These are phyloP conservation scores for Cairina moschata DNA, from an alignment of 2,113 vertebrate species.

Conservation along the genomic window DNA sequence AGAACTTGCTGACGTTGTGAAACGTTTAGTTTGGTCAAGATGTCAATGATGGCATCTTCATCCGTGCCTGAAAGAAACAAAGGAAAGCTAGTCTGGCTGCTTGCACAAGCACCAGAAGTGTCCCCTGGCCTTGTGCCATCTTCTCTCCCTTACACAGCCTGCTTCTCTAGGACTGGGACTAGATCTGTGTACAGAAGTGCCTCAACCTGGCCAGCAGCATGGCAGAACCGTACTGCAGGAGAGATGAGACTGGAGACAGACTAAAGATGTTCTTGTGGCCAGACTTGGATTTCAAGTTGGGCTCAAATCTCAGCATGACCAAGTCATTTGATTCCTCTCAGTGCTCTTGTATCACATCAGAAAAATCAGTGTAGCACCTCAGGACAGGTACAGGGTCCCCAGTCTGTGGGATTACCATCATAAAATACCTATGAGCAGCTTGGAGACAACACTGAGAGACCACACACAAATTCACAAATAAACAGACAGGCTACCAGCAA, in stretches of 20 bases:
- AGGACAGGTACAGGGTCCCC: neutral
- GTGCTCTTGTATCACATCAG: neutral
- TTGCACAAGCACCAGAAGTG: neutral
- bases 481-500: neutral
- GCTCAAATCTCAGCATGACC: neutral
- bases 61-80: slow-evolving; percentile 84
- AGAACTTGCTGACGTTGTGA: slow-evolving; percentile 93
- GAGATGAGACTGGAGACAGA: neutral
- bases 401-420: no score
- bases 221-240: neutral
- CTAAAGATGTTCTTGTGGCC: neutral
- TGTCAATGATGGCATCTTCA: slow-evolving; percentile 83
- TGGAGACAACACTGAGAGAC: neutral
- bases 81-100: neutral
- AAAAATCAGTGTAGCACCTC: neutral
- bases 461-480: neutral
- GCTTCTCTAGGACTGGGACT: neutral
- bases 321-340: neutral
- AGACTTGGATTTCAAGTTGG: neutral
- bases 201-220: neutral
- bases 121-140: neutral
- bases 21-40: slow-evolving; percentile 80
- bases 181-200: neutral
- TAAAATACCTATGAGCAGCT: neutral
- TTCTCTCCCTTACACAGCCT: neutral